Conservation (phyloP, 1,140 invertebrate species). For the Procambarus clarkii region DNA sequence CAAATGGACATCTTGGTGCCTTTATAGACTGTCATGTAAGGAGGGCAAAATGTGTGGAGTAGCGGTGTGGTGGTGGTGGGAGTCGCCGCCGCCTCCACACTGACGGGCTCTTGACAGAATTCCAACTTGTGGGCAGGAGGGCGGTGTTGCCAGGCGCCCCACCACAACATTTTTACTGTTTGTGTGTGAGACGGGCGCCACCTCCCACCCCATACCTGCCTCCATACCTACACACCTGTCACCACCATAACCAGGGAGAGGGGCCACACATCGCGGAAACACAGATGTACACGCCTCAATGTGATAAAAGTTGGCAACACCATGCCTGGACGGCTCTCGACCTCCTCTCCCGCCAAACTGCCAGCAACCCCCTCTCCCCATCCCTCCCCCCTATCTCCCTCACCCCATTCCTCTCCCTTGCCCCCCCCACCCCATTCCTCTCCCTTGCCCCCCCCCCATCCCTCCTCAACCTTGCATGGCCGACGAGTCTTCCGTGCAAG, state of each 20-base stretch:
- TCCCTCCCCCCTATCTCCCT: background rate
- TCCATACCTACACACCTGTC: too few species aligned
- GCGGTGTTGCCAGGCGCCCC: background rate
- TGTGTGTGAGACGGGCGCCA: too few species aligned
- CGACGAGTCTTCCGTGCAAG: background rate
- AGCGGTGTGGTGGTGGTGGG: background rate
- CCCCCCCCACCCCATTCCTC: background rate
- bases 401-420: background rate
- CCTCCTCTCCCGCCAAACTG: background rate
- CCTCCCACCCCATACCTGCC: too few species aligned
- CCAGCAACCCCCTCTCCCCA: background rate
- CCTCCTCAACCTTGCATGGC: background rate
- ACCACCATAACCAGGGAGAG: too few species aligned
- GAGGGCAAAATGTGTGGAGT: too few species aligned
- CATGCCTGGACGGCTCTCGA: background rate
- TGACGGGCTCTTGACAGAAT: background rate
- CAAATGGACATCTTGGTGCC: too few species aligned
- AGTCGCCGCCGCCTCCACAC: background rate
- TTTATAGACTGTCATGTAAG: too few species aligned
- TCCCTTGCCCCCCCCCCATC: background rate
- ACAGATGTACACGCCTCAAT: too few species aligned
- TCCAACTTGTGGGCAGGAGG: background rate
- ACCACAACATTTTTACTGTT: background rate
- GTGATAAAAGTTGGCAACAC: too few species aligned
- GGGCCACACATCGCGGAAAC: too few species aligned